Evolutionary conservation across 2,888 invertebrate genomes (phyloP).

Genomic region (Pinctada fucata): DNA sequence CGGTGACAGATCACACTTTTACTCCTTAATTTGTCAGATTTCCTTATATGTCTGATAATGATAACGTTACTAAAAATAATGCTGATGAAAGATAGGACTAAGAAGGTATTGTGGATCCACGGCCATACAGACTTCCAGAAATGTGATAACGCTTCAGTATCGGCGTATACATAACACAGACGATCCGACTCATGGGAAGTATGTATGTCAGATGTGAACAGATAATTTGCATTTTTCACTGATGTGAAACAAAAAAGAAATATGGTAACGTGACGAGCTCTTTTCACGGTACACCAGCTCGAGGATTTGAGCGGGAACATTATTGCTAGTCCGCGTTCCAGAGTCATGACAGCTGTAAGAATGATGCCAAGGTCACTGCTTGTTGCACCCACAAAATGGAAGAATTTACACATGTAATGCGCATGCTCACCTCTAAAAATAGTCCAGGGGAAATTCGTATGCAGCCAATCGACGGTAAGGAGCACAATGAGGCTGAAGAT

Average conservation of each 20-base stretch:
- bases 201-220: constrained; percentile 44
- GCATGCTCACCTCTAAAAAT: constrained; percentile 48
- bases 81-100: constrained; percentile 52
- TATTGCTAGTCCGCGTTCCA: constrained; percentile 61
- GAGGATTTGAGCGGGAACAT: constrained; percentile 59
- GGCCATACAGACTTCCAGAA: constrained; percentile 53
- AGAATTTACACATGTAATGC: constrained; percentile 59
- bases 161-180: constrained; percentile 44
- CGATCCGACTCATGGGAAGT: constrained; percentile 33
- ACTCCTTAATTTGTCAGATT: constrained; percentile 42
- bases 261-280: constrained; percentile 44
- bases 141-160: constrained; percentile 10
- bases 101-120: constrained; percentile 56
- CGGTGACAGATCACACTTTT: constrained; percentile 10
- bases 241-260: constrained; percentile 16
- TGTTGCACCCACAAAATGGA: constrained; percentile 61
- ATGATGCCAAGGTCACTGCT: constrained; percentile 63
- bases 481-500: constrained; percentile 53
- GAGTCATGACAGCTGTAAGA: constrained; percentile 65
- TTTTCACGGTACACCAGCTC: constrained; percentile 52
- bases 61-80: constrained; percentile 60
- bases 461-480: constrained; percentile 62
- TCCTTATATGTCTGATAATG: constrained; percentile 53
- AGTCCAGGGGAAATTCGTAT: constrained; percentile 57
- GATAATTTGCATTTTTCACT: constrained; percentile 42